phyloP scores from a whole-genome alignment of 53 echinoderm and acorn worm genomes.

The Actinopyga echinites region DNA sequence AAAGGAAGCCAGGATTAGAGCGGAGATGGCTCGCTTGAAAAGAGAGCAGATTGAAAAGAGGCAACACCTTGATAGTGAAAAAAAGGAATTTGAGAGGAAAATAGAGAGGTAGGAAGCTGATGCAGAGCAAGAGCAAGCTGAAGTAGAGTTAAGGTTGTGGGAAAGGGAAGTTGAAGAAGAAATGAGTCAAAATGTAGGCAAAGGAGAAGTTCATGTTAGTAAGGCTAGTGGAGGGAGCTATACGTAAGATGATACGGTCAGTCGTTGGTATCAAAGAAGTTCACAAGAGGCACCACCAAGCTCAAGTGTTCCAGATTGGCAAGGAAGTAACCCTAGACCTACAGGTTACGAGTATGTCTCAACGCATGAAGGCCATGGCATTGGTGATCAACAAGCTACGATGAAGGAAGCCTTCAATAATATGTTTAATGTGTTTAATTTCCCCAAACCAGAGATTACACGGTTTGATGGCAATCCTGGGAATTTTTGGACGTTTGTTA shows the following conservation, averaged over 20 bases:
- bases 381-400: background rate
- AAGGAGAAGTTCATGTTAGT: background rate
- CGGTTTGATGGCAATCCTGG: conserved; percentile 58
- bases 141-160: background rate
- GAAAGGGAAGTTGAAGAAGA: background rate
- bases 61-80: background rate
- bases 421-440: background rate
- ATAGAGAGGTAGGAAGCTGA: conserved; percentile 7
- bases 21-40: background rate
- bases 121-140: conserved; percentile 5
- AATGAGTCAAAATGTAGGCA: background rate
- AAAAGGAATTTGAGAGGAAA: background rate
- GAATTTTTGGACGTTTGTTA: conserved; percentile 41
- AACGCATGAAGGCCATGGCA: too few relatives aligned
- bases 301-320: too few relatives aligned
- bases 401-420: background rate
- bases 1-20: background rate
- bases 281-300: too few relatives aligned
- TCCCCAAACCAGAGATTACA: conserved; percentile 34
- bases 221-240: background rate
- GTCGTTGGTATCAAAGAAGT: too few relatives aligned
- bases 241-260: too few relatives aligned
- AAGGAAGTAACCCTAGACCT: too few relatives aligned
- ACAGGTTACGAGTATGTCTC: too few relatives aligned
- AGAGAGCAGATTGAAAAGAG: background rate